Conservation (phyloP, 1,140 invertebrate genomes). For the Asbolus verrucosus region DNA sequence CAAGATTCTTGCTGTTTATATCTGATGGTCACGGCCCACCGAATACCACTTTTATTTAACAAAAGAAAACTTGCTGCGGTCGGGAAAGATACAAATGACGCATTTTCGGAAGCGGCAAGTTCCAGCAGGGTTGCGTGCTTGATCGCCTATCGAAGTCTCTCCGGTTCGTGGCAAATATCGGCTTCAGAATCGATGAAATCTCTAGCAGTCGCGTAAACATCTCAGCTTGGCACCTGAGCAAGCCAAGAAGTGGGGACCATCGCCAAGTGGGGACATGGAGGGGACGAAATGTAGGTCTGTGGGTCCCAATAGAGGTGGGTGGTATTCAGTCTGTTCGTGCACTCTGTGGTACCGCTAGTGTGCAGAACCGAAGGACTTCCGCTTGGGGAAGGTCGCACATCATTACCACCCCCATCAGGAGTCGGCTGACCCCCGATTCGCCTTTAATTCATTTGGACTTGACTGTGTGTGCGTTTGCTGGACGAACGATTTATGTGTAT, state of each 20-base stretch:
- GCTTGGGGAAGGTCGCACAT: slow-evolving; percentile 55
- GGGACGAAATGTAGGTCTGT: slow-evolving; percentile 59
- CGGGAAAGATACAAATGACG: background rate
- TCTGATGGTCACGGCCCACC: background rate
- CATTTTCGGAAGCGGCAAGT: background rate
- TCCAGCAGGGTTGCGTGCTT: background rate
- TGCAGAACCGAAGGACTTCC: slow-evolving; percentile 57
- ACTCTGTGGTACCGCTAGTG: slow-evolving; percentile 55
- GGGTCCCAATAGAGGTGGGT: slow-evolving; percentile 58
- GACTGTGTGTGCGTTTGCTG: background rate
- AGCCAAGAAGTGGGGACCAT: slow-evolving; percentile 46
- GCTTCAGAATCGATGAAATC: slow-evolving; percentile 7
- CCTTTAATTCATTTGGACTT: no score
- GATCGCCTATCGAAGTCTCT: background rate
- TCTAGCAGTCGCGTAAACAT: slow-evolving; percentile 4
- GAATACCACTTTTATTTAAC: no score
- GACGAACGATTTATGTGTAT: no score
- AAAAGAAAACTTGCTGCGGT: background rate
- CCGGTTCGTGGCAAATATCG: no score
- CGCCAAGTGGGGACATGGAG: slow-evolving; percentile 53
- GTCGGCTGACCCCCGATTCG: slow-evolving; percentile 3
- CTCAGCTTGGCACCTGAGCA: slow-evolving; percentile 45
- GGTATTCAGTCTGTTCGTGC: slow-evolving; percentile 58
- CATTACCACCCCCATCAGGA: slow-evolving; percentile 26
- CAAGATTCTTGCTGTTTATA: background rate